Evolutionary conservation across 2,113 vertebrate genomes (phyloP), one percentile per base, ranked within the genome.

Genomic region (Hystrix cristata): DNA sequence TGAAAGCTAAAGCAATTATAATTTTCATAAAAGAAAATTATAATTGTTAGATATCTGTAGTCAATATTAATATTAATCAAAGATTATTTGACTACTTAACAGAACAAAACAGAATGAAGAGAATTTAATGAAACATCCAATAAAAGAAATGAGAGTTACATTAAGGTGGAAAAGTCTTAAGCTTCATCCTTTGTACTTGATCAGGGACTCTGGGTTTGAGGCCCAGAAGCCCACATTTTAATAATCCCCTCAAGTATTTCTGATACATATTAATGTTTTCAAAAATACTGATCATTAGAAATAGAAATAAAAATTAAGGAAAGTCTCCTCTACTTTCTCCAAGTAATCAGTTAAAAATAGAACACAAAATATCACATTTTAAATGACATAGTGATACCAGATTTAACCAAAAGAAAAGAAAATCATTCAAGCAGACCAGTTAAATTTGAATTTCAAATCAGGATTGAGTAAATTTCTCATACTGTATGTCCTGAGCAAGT

Each of bases 391-490:
- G n/a, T 38, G 19, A 74, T 83, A 19, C 21, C 19, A 19, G 29
- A 72, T 76, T 74, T 64, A 82, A 82, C n/a, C 64, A 62, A 72
- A 72, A 89, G 12, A 19, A 25, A 84, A 79, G 34, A 72, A 89
- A 94, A 57, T 27, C 31, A 76, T n/a, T 65, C 14, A 76, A 43
- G 21, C 29, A 81, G 19, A 21, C 8, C 14, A 46, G 5, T 84
- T 83, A 83, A 82, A 65, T 87, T 83, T 76, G 84, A 86, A 69
- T 86, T 86, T 67, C 48, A 87, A 51, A 53, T 69, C 64, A 69
- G 55, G 19, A 87, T 69, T 43, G 14, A 87, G 51, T 84, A 43
- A 76, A 94, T 74, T 83, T 94, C 25, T 94, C 90, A 67, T n/a
- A 90, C n/a, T 59, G 11, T 65, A 57, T 84, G 7, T 84, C 59